These are phyloP conservation scores for Theristicus caerulescens DNA, from an alignment of 2,113 vertebrate genomes.

Conservation along the genomic window DNA sequence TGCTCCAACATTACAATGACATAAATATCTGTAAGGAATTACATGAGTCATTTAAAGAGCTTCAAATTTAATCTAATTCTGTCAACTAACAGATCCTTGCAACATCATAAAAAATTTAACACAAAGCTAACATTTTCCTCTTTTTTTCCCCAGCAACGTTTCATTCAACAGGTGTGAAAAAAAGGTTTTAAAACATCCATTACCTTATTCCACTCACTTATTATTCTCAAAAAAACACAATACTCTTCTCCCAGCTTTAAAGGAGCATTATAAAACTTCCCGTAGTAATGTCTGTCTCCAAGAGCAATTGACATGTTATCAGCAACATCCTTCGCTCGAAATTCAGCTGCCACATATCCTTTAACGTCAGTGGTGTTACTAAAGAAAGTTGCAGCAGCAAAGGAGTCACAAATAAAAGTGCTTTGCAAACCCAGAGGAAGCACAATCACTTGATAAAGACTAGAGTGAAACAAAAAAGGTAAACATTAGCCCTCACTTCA, in stretches of 20 bases:
- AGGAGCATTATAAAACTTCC: constrained; percentile 87
- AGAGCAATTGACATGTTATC: constrained; percentile 79
- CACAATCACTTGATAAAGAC: constrained; percentile 92
- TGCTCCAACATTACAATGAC: not conserved
- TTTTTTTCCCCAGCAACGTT: not conserved
- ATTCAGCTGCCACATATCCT: constrained; percentile 85
- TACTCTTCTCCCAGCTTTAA: constrained; percentile 84
- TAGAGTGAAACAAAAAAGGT: constrained; percentile 69
- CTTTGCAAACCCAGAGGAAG: constrained; percentile 76
- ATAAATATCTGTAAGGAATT: not conserved
- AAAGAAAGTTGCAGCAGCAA: constrained; percentile 65
- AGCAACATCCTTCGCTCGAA: constrained; percentile 71
- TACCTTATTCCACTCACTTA: constrained; percentile 90
- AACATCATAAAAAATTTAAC: not conserved
- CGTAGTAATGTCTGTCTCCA: constrained; percentile 87
- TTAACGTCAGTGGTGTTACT: constrained; percentile 44
- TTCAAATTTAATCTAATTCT: not conserved
- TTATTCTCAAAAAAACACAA: constrained; percentile 83
- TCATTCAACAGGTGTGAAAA: not conserved
- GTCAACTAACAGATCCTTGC: not conserved
- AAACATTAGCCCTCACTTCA: not conserved
- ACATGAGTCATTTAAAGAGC: not conserved
- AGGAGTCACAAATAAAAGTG: constrained; percentile 83
- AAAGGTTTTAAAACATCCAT: not conserved
- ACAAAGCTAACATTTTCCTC: not conserved